Base-by-base conservation (phyloP, 2,888 invertebrate species). In the Polydrusus cervinus region DNA sequence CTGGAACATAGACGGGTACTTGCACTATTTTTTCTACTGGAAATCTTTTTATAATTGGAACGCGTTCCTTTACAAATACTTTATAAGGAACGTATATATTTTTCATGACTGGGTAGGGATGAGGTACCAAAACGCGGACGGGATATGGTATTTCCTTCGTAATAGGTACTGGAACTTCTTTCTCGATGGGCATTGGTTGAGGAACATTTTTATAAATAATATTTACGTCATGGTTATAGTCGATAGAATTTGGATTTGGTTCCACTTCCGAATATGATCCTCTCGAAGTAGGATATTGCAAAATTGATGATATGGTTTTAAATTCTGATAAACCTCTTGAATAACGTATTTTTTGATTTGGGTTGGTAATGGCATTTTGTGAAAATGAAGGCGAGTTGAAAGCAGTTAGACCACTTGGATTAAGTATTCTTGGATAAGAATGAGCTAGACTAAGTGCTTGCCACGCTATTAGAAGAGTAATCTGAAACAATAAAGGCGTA, bases 61-160 rank as follows among this genome's bases (percentile, higher is more conserved):
- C 68, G 11, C 14, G 92, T 72, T 92, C 91, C 64, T 91, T 91
- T 2, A 90, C 89, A 30, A 88, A 89, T 5, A 91, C 90, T 78
- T 93, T 90, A 45, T 93, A 90, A 13, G 92, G 91, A 2, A 94
- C 18, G n/a, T 74, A 69, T 0, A 94, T 91, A 78, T 83, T 85
- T 86, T 94, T 94, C 88, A 93, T 93, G 79, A 94, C 93, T 82
- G 93, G 93, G 84, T 92, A 92, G 6, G 93, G 93, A 71, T 92
- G 91, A 43, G 93, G 92, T 14, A 94, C 91, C 80, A 93, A 92
- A 0, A 94, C 91, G 45, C 90, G 90, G 6, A 93, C 89, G 8
- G 94, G 93, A 81, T 93, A 92, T 0, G 88, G 89, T 69, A 90
- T 87, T 5, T 87, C 16, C 13, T 25, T 20, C 16, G 55, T 57